Evolutionary conservation across 2,888 invertebrate genomes (phyloP), one percentile per base, ranked within the genome.

Genomic region (Seira musarum): DNA sequence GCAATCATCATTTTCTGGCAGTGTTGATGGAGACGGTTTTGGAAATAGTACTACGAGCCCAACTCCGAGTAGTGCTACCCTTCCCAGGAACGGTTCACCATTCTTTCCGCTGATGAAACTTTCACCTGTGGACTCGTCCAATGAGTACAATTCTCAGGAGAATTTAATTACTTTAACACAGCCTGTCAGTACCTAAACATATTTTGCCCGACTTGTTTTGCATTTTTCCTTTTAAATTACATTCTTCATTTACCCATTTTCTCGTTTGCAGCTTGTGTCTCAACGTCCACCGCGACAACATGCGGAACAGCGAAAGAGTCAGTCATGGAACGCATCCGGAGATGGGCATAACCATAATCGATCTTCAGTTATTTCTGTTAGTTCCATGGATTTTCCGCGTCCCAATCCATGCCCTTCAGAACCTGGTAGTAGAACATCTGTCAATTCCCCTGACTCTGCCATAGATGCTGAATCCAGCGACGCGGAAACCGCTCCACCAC

Each of bases 281-380:
- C 84, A 85, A 79, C 80, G 85, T 79, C 84, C 85, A n/a, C 83
- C 80, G 24, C 67, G 85, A 67, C 17, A 35, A 2, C 79, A 82
- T 15, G 75, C 35, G 2, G 83, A 85, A 17, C 82, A 82, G 25
- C 66, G 84, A 13, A 84, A 80, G 46, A 84, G 84, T 70, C 82
- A 82, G 13, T 83, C 82, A 0, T 84, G 83, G 84, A 79, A 72
- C 8, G 77, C 70, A 3, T 70, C 81, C 35, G 80, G 75, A 13
- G 82, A 84, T 1, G 80, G 75, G 13, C 81, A 84, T 1, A 30
- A 8, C 30, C 2, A 30, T 8, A 79, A 67, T 35, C 35, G 84
- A 6, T 35, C 57, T 21, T 83, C 84, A 0, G 70, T 77, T 10
- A 78, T 81, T 15, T 84, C 84, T 1, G 30, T 79, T 19, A 10